A percentile compares a stretch with the other conserved stretches of the same genome.
These are phyloP conservation scores for Morbakka virulenta DNA, from an alignment of 30 jellyfish, hydroid and myxozoan genomes.

Conservation along the genomic window DNA sequence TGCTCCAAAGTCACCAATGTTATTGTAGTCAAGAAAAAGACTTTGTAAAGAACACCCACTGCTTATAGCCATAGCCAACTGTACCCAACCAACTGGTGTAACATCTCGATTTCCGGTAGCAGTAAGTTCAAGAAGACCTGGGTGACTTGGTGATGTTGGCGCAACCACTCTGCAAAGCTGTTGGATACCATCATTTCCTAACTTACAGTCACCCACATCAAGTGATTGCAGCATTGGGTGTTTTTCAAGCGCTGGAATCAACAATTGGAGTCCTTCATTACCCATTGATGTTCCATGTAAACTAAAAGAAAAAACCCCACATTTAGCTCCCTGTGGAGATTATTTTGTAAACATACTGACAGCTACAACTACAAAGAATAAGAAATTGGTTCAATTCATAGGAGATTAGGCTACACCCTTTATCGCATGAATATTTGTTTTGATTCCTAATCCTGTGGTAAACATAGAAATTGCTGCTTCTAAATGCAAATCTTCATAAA, in stretches of 20 bases:
- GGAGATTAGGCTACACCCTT: too few relatives aligned
- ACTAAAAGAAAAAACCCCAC: slow-evolving; percentile 37
- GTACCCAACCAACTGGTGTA: slow-evolving; percentile 96
- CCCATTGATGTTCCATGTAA: slow-evolving; percentile 93
- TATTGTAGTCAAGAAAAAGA: slow-evolving; percentile 81
- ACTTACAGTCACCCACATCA: slow-evolving; percentile 92
- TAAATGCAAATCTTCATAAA: too few relatives aligned
- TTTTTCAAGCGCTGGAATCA: slow-evolving; percentile 68
- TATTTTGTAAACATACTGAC: neutral
- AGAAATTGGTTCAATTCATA: neutral
- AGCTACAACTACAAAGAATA: neutral
- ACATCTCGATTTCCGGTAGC: slow-evolving; percentile 86
- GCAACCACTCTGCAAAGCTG: slow-evolving; percentile 58
- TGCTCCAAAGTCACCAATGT: slow-evolving; percentile 98
- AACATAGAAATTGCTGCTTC: too few relatives aligned
- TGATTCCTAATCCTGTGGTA: too few relatives aligned
- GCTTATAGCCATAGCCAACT: slow-evolving; percentile 93
- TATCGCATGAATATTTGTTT: too few relatives aligned
- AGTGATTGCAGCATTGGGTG: slow-evolving; percentile 88
- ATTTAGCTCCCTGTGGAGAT: neutral
- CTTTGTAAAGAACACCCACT: slow-evolving; percentile 60
- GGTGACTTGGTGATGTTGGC: slow-evolving; percentile 25
- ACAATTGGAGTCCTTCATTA: slow-evolving; percentile 90
- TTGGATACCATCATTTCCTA: slow-evolving; percentile 84
- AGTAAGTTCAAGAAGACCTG: slow-evolving; percentile 69